Conservation (phyloP, 2,888 invertebrate genomes). For the Drosophila austrosaltans region DNA sequence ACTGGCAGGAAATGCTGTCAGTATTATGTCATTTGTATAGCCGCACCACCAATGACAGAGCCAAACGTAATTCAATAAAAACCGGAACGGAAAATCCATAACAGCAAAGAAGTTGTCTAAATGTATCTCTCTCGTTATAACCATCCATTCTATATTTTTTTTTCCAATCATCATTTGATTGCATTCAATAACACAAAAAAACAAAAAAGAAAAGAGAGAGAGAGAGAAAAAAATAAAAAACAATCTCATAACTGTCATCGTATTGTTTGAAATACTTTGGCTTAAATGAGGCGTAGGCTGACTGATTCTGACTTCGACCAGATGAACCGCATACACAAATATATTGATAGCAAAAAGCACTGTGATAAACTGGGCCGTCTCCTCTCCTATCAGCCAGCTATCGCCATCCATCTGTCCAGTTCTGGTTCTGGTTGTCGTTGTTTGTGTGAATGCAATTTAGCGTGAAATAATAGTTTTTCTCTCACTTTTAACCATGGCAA, state of each 20-base stretch:
- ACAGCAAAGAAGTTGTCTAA: neutral
- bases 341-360: slow-evolving; percentile 34
- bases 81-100: neutral
- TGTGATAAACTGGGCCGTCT: slow-evolving; percentile 10
- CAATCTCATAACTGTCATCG: slow-evolving; percentile 30
- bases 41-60: slow-evolving; percentile 20
- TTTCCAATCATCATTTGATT: slow-evolving; percentile 7
- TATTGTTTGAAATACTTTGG: slow-evolving; percentile 48
- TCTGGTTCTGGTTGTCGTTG: slow-evolving; percentile 47
- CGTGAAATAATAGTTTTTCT: slow-evolving; percentile 57
- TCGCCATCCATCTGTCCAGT: slow-evolving; percentile 38
- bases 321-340: slow-evolving; percentile 50
- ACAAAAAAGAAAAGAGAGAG: neutral
- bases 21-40: slow-evolving; percentile 40
- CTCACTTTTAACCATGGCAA: slow-evolving; percentile 22
- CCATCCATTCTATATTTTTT: neutral
- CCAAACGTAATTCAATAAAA: slow-evolving; percentile 53
- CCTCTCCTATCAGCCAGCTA: slow-evolving; percentile 1
- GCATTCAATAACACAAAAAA: neutral
- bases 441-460: slow-evolving; percentile 54
- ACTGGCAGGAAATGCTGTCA: slow-evolving; percentile 31
- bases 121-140: slow-evolving; percentile 10
- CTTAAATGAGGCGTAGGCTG: slow-evolving; percentile 60
- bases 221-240: neutral
- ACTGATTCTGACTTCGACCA: slow-evolving; percentile 21